Evolutionary conservation across 1,140 invertebrate species (phyloP), one percentile per base, ranked within the genome.

Genomic region (Eciton burchellii): DNA sequence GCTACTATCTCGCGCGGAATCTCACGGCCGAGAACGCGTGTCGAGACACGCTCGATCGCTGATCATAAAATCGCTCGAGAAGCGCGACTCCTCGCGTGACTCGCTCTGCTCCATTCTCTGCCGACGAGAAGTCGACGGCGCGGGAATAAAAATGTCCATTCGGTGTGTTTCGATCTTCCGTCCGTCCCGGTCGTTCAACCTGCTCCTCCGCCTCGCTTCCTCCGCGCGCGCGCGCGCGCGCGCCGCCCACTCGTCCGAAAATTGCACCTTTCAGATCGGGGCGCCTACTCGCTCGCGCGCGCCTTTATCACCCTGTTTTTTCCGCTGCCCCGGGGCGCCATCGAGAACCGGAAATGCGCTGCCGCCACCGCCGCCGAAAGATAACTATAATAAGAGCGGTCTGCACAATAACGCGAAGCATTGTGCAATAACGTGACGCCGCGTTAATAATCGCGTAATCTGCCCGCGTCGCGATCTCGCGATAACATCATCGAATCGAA

Each of bases 221-320:
- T 76, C 63, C 4, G 52, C 84, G 85, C 52, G 66, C n/a, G n/a
- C n/a, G 47, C 76, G 16, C 77, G 47, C 76, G 16, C 77, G n/a
- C n/a, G 45, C 60, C 86, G 86, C 86, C 86, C 82, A 88, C 85
- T 72, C 86, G 45, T 35, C 86, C 86, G 70, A 87, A 76, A 87
- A 87, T 87, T 87, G 74, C 86, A 86, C 56, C 84, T 87, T 71
- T 35, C 68, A 83, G 49, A 79, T 81, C 76, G 59, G 26, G 73
- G 74, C 86, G 73, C 86, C 87, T 85, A 88, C 88, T 91, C 86
- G 84, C 86, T 72, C 84, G 68, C 83, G 76, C 70, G 84, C 79
- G 88, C 74, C 82, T 83, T 47, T 76, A 79, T 74, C 65, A 70
- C 71, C 65, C 85, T 76, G 74, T 83, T 86, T 66, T 81, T 52